These are phyloP conservation scores for Prionace glauca DNA, from an alignment of 2,797 vertebrate genomes.

Conservation along the genomic window DNA sequence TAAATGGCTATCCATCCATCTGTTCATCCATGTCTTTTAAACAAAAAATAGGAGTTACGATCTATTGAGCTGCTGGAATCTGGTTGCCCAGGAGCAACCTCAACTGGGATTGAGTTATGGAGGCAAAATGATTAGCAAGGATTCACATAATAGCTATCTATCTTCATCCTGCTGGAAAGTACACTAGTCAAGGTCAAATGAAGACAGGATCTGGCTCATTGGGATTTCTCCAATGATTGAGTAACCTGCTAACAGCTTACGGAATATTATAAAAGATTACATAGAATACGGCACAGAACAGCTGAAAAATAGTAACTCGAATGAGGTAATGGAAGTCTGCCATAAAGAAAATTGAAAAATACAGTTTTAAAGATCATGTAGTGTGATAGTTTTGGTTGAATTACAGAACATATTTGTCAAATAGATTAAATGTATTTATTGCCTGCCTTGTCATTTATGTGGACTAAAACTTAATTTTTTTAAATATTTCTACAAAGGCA, in stretches of 20 bases:
- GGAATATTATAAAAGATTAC: too few relatives aligned
- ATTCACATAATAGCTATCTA: too few relatives aligned
- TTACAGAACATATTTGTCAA: constrained; percentile 8
- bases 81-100: too few relatives aligned
- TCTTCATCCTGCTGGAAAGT: too few relatives aligned
- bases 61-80: too few relatives aligned
- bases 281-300: not conserved
- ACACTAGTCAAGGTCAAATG: too few relatives aligned
- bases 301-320: not conserved
- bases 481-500: constrained; percentile 45
- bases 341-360: not conserved
- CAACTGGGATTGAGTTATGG: too few relatives aligned
- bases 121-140: too few relatives aligned
- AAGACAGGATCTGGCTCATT: not conserved
- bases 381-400: not conserved
- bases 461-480: not conserved
- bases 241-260: not conserved
- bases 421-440: not conserved
- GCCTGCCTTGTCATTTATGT: not conserved
- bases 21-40: too few relatives aligned
- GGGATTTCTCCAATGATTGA: not conserved
- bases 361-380: not conserved
- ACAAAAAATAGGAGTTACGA: too few relatives aligned
- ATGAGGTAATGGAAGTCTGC: not conserved
- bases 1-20: too few relatives aligned